Percentiles rank a stretch among this genome's conserved stretches.
These are phyloP conservation scores for Mnemiopsis leidyi DNA, from an alignment of 37 sponge, comb jelly and placozoan species.

Conservation along the genomic window DNA sequence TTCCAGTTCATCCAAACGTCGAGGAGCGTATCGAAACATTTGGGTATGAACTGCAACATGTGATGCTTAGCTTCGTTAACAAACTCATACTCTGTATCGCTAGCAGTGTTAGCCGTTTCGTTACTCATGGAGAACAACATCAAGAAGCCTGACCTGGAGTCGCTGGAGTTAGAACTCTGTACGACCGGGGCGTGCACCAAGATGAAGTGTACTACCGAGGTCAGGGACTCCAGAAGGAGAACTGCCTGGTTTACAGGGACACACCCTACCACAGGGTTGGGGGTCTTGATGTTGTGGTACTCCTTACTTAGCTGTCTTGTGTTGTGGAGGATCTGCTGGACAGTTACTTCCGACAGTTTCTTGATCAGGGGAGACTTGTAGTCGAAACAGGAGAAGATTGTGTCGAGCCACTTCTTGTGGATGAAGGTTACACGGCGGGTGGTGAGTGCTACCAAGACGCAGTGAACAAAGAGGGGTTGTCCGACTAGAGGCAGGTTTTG, in stretches of 20 bases:
- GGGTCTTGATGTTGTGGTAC: slow-evolving; percentile 54
- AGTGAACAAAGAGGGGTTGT: slow-evolving; percentile 51
- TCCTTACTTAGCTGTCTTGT: slow-evolving; percentile 16
- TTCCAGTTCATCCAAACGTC: slow-evolving; percentile 60
- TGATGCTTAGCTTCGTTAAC: slow-evolving; percentile 31
- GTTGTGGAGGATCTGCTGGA: slow-evolving; percentile 48
- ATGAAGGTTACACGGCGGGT: slow-evolving; percentile 57
- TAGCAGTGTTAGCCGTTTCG: neutral
- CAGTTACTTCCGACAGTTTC: slow-evolving; percentile 27
- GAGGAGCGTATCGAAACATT: slow-evolving; percentile 29
- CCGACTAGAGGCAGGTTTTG: slow-evolving; percentile 10
- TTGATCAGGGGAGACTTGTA: slow-evolving; percentile 52
- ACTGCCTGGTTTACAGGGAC: slow-evolving; percentile 54
- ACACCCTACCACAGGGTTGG: slow-evolving; percentile 45
- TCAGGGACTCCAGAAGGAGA: slow-evolving; percentile 53
- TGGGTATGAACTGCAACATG: slow-evolving; percentile 55
- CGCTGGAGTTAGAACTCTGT: neutral
- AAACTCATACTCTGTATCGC: slow-evolving; percentile 4
- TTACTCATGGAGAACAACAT: slow-evolving; percentile 8
- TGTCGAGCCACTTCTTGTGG: slow-evolving; percentile 66
- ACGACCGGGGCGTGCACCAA: slow-evolving; percentile 22
- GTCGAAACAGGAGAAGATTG: slow-evolving; percentile 46
- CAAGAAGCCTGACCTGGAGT: neutral
- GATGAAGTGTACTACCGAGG: slow-evolving; percentile 55
- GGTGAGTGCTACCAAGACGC: slow-evolving; percentile 53